These are phyloP conservation scores for Pheosia gnoma DNA, from an alignment of 2,888 invertebrate genomes.

Conservation along the genomic window DNA sequence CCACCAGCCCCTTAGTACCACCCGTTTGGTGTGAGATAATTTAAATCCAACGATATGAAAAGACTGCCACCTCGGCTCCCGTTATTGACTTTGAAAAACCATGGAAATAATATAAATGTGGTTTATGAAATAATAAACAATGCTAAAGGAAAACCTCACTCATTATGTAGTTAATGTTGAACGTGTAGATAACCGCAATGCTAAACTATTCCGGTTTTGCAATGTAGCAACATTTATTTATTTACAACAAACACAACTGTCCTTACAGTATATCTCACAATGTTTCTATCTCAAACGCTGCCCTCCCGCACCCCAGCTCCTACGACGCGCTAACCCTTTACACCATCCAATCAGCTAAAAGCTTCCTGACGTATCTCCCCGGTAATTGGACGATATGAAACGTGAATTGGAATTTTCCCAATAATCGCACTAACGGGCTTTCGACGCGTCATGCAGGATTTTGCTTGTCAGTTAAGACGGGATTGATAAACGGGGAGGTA, in stretches of 20 bases:
- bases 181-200: neutral
- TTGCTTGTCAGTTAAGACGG: neutral
- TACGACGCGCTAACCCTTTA: conserved; percentile 53
- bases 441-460: neutral
- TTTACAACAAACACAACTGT: too few species aligned
- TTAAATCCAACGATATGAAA: too few species aligned
- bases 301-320: conserved; percentile 19
- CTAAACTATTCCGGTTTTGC: neutral
- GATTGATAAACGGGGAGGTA: neutral
- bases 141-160: too few species aligned
- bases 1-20: too few species aligned
- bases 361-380: conserved; percentile 51
- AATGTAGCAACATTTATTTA: neutral
- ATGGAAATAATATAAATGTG: too few species aligned
- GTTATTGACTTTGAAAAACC: too few species aligned
- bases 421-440: neutral
- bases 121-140: too few species aligned
- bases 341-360: conserved; percentile 64
- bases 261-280: conserved; percentile 17
- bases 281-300: conserved; percentile 31
- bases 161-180: too few species aligned
- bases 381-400: conserved; percentile 41
- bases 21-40: too few species aligned
- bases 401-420: conserved; percentile 28
- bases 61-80: too few species aligned